A percentile compares a stretch with the other conserved stretches of the same genome.
Conservation (phyloP, 1,140 invertebrate genomes). For the Phymorhynchus buccinoides region DNA sequence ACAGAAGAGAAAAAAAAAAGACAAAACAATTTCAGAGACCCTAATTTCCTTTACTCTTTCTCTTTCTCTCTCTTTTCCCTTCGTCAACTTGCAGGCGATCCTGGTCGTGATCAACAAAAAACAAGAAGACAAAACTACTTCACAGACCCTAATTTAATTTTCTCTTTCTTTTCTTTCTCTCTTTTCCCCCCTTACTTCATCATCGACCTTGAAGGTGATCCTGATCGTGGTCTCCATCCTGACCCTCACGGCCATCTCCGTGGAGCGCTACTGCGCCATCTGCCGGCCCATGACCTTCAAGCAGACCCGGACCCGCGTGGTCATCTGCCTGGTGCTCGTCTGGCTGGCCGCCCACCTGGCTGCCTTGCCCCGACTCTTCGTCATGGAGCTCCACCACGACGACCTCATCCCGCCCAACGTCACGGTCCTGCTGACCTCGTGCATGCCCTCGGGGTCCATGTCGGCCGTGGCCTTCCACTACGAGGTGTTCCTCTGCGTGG, state of each 20-base stretch:
- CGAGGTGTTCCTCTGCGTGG: slow-evolving; percentile 80
- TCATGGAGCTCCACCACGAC: slow-evolving; percentile 45
- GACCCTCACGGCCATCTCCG: slow-evolving; percentile 90
- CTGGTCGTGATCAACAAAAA: too few species aligned
- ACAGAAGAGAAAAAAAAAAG: background rate
- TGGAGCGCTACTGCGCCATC: slow-evolving; percentile 93
- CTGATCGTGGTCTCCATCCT: slow-evolving; percentile 91
- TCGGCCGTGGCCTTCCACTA: slow-evolving; percentile 75
- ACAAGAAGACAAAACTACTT: too few species aligned
- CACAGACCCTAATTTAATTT: background rate
- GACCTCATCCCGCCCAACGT: slow-evolving; percentile 47
- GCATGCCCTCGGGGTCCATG: slow-evolving; percentile 36
- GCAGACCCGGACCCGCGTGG: slow-evolving; percentile 81
- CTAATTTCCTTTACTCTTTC: background rate
- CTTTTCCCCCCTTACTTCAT: background rate
- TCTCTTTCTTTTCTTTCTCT: background rate
- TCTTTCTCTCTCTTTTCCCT: too few species aligned
- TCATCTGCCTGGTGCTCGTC: slow-evolving; percentile 81
- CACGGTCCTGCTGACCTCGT: slow-evolving; percentile 51
- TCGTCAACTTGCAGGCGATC: background rate
- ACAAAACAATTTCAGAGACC: background rate
- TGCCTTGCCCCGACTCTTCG: slow-evolving; percentile 47
- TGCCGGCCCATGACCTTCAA: slow-evolving; percentile 88
- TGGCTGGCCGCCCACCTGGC: slow-evolving; percentile 77
- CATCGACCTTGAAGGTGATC: slow-evolving; percentile 79